These are phyloP conservation scores for Heliconius sara DNA, from an alignment of 2,888 invertebrate genomes.

Conservation along the genomic window DNA sequence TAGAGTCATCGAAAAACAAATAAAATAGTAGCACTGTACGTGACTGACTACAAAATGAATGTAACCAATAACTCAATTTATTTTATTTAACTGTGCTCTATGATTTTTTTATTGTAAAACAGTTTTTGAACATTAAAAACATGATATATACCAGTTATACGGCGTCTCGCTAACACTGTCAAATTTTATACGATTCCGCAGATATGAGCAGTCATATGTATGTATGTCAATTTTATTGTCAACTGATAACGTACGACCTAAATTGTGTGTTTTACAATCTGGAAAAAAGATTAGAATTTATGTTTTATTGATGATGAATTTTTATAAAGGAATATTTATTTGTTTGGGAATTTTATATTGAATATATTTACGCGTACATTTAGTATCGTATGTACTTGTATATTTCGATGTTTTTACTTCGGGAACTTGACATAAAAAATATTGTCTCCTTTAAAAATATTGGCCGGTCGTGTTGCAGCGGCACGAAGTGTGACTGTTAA, in stretches of 20 bases:
- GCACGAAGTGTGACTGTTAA: too few relatives aligned
- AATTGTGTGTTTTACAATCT: slow-evolving; percentile 12
- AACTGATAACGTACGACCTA: slow-evolving; percentile 25
- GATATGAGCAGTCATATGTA: slow-evolving; percentile 20
- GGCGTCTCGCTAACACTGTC: slow-evolving; percentile 16
- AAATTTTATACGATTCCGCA: slow-evolving; percentile 18
- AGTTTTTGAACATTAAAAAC: neutral
- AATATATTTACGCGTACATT: too few relatives aligned
- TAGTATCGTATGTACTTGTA: too few relatives aligned
- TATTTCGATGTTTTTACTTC: too few relatives aligned
- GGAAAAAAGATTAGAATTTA: slow-evolving; percentile 18
- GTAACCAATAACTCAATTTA: neutral
- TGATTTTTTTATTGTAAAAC: neutral
- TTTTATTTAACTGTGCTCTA: neutral
- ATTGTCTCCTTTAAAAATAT: too few relatives aligned
- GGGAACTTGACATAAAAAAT: too few relatives aligned
- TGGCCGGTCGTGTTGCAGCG: too few relatives aligned
- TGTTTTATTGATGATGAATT: slow-evolving; percentile 7
- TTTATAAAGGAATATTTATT: neutral
- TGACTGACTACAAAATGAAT: neutral
- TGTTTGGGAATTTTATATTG: neutral
- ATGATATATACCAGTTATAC: neutral
- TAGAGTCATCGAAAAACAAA: too few relatives aligned
- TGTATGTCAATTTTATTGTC: slow-evolving; percentile 33
- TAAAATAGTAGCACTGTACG: too few relatives aligned